A percentile compares a stretch with the other conserved stretches of the same genome.
phyloP scores from a whole-genome alignment of 2,797 vertebrate species.

The Echeneis naucrates region DNA sequence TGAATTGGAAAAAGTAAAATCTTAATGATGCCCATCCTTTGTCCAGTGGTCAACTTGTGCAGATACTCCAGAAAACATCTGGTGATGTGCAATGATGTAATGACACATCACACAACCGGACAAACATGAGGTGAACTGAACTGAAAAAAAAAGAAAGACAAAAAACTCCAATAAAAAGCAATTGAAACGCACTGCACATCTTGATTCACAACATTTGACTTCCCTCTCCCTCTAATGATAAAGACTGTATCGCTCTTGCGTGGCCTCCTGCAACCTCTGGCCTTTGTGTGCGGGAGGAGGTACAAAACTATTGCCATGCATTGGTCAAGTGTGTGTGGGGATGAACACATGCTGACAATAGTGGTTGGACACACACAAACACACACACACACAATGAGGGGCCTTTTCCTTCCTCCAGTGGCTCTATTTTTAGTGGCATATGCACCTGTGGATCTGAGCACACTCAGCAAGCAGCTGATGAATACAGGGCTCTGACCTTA shows the following conservation, averaged over 20 bases:
- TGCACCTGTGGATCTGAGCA: constrained; percentile 73
- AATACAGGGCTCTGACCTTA: constrained; percentile 61
- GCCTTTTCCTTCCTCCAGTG: constrained; percentile 68
- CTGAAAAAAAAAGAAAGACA: too few relatives aligned
- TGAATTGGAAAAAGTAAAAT: too few relatives aligned
- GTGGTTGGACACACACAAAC: background rate
- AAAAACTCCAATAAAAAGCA: too few relatives aligned
- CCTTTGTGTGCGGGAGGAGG: constrained; percentile 25
- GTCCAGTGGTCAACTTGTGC: too few relatives aligned
- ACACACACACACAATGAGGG: constrained; percentile 33
- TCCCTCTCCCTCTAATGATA: background rate
- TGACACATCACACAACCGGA: too few relatives aligned
- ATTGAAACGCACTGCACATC: background rate
- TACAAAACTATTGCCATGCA: background rate
- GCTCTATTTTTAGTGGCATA: constrained; percentile 67
- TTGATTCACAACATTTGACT: background rate
- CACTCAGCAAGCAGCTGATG: constrained; percentile 55
- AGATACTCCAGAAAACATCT: too few relatives aligned
- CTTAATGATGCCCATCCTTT: too few relatives aligned
- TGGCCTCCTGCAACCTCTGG: constrained; percentile 21
- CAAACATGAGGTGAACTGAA: too few relatives aligned
- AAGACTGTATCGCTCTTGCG: background rate
- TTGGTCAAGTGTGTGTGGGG: constrained; percentile 1
- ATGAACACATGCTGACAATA: background rate
- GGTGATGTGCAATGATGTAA: too few relatives aligned